Base-by-base conservation (phyloP, 92 coral and sea anemone genomes). In the Palythoa grandiflora region DNA sequence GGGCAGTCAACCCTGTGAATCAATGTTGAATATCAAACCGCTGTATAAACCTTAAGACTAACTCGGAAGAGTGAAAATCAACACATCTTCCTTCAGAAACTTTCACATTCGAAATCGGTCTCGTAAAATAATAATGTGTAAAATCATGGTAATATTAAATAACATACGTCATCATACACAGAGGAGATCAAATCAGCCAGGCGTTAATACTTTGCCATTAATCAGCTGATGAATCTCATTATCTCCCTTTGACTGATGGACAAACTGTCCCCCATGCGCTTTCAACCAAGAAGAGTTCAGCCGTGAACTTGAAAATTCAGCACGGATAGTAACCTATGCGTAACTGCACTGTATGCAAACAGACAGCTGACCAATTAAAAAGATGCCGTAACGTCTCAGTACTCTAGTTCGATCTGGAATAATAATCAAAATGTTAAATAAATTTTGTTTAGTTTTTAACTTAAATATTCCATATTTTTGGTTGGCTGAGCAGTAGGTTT, bases 51-150 rank as follows among this genome's bases (percentile, higher is more conserved):
- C n/a, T 17, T 10, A 53, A 20, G 75, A 35, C 15, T 16, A 11
- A 65, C 28, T 66, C 50, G 8, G 47, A 66, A 66, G 52, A 5
- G 74, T 14, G 48, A 16, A 14, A 13, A 79, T 11, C 21, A 4
- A 65, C 12, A 3, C 59, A 16, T 44, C 59, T 80, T 28, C 53
- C 86, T 39, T 48, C 47, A 17, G 75, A 9, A 65, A 39, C 47
- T 63, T 80, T 65, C 85, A 80, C 20, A 80, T 65, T 81, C 86
- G 28, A 81, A 81, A 80, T 65, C 14, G 36, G 2, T 44, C 61
- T 81, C 60, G 86, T 35, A 65, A 28, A 28, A 28, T 28, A 79
- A 66, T 66, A 20, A 47, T 65, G 40, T 66, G 86, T 47, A 78
- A 54, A 65, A 40, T 65, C 60, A 59, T 65, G 54, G 60, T 60